A percentile compares a stretch with the other conserved stretches of the same genome.
Conservation (phyloP, 2,797 vertebrate genomes). For the Melanotaenia pygmaea region DNA sequence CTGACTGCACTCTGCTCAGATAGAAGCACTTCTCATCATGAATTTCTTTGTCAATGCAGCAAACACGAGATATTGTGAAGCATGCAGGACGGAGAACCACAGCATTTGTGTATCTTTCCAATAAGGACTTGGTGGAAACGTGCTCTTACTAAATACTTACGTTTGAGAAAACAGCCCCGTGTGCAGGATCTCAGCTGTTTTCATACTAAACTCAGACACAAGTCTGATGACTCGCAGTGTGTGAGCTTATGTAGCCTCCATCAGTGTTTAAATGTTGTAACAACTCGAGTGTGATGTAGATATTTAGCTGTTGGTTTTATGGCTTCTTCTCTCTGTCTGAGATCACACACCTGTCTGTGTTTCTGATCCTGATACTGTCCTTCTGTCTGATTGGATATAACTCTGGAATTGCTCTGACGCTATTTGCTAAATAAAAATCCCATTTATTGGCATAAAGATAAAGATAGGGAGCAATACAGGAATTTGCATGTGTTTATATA, state of each 20-base stretch:
- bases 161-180: slow-evolving; percentile 17
- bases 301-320: slow-evolving; percentile 63
- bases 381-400: slow-evolving; percentile 47
- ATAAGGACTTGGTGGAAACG: slow-evolving; percentile 26
- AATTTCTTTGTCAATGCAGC: slow-evolving; percentile 33
- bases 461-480: slow-evolving; percentile 11
- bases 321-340: slow-evolving; percentile 46
- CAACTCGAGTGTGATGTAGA: slow-evolving; percentile 61
- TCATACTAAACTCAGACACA: slow-evolving; percentile 17
- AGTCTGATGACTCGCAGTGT: slow-evolving; percentile 23
- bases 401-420: slow-evolving; percentile 28
- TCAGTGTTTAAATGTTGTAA: slow-evolving; percentile 66
- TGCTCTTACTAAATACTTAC: slow-evolving; percentile 21
- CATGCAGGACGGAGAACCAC: slow-evolving; percentile 51
- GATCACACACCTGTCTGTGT: slow-evolving; percentile 55
- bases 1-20: slow-evolving; percentile 19
- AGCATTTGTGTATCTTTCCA: slow-evolving; percentile 32
- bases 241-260: slow-evolving; percentile 56
- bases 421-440: slow-evolving; percentile 32
- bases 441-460: slow-evolving; percentile 6
- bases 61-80: slow-evolving; percentile 56
- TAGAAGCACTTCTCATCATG: slow-evolving; percentile 24
- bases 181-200: slow-evolving; percentile 17
- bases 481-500: slow-evolving; percentile 37
- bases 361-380: slow-evolving; percentile 53